phyloP scores from a whole-genome alignment of 1,140 invertebrate species.

The Drosophila saltans region DNA sequence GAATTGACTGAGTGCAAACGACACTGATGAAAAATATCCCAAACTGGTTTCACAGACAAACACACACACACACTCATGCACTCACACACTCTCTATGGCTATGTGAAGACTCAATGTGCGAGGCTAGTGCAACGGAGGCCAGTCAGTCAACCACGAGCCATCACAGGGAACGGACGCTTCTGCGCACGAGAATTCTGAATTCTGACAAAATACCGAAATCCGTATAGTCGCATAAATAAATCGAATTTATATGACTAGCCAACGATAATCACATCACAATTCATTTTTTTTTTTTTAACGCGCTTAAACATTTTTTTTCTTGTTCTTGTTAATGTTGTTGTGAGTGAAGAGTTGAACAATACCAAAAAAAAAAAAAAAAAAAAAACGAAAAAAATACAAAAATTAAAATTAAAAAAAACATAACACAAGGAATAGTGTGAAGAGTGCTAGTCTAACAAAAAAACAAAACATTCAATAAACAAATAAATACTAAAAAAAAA shows the following conservation, averaged over 20 bases:
- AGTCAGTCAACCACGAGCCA: constrained; percentile 67
- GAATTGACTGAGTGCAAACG: background rate
- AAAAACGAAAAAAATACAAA: constrained; percentile 29
- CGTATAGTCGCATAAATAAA: constrained; percentile 30
- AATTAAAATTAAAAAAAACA: constrained; percentile 21
- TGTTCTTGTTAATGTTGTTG: constrained; percentile 61
- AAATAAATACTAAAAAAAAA: background rate
- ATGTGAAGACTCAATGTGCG: constrained; percentile 32
- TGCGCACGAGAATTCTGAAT: constrained; percentile 26
- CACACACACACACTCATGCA: background rate
- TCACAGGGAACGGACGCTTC: constrained; percentile 63
- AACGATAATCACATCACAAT: constrained; percentile 21
- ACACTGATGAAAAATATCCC: constrained; percentile 22
- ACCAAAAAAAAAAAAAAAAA: constrained; percentile 10
- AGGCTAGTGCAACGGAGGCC: constrained; percentile 19
- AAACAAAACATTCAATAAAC: background rate
- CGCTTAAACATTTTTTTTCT: constrained; percentile 21
- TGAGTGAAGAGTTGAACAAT: constrained; percentile 20
- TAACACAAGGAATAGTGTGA: constrained; percentile 16
- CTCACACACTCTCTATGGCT: constrained; percentile 2
- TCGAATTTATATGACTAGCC: constrained; percentile 57
- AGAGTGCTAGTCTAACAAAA: background rate
- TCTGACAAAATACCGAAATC: constrained; percentile 11
- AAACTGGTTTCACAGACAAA: constrained; percentile 11
- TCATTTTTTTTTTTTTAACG: constrained; percentile 4